Percentiles rank a stretch among this genome's conserved stretches.
These are phyloP conservation scores for Hydra vulgaris DNA, from an alignment of 30 jellyfish, hydroid and myxozoan genomes.

Conservation along the genomic window DNA sequence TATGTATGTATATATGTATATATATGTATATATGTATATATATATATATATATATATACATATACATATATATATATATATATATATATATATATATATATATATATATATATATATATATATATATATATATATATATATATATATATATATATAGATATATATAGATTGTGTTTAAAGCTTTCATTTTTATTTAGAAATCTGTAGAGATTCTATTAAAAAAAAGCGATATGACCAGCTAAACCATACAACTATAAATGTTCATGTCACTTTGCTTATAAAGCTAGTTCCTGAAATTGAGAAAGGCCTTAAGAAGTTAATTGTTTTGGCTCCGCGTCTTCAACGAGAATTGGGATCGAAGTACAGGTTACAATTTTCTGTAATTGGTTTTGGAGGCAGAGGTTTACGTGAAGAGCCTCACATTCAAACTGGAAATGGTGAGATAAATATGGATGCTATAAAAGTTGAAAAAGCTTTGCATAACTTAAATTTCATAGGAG, in stretches of 20 bases:
- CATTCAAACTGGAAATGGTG: constrained; percentile 80
- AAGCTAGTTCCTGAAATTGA: constrained; percentile 43
- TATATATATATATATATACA: no score
- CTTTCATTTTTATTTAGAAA: constrained; percentile 1
- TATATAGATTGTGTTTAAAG: no score
- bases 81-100: no score
- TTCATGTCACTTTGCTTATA: constrained; percentile 24
- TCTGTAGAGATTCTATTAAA: background rate
- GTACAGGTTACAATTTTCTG: constrained; percentile 21
- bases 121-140: no score
- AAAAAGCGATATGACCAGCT: constrained; percentile 3
- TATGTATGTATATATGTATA: no score
- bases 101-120: no score
- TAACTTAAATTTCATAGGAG: constrained; percentile 32
- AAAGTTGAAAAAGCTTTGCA: constrained; percentile 45
- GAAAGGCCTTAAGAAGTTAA: constrained; percentile 38
- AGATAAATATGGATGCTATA: constrained; percentile 27
- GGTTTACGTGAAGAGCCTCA: constrained; percentile 58
- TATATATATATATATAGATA: no score
- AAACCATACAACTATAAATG: background rate
- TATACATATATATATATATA: no score
- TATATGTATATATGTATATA: no score
- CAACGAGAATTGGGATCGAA: background rate
- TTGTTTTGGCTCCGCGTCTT: constrained; percentile 17
- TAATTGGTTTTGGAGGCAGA: constrained; percentile 78